phyloP scores from a whole-genome alignment of 35 echinoderm and acorn worm species.

The Apostichopus parvimensis region DNA sequence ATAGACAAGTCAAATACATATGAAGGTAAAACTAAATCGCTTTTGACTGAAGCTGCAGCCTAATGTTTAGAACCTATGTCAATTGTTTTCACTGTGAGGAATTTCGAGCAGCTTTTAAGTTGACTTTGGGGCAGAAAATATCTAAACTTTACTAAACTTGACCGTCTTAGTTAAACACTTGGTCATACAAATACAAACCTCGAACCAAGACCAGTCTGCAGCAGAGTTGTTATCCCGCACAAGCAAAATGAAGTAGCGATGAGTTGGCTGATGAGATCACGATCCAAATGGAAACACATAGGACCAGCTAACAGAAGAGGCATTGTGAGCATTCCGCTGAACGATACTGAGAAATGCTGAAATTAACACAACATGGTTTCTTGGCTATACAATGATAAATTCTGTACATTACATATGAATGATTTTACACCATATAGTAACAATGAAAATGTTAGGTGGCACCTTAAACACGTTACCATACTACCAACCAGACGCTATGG shows the following conservation, averaged over 20 bases:
- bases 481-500: too few relatives aligned
- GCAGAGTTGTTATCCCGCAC: constrained; percentile 31
- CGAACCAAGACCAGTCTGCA: constrained; percentile 34
- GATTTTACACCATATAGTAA: neutral
- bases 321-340: constrained; percentile 34
- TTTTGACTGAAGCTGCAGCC: too few relatives aligned
- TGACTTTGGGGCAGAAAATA: too few relatives aligned
- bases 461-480: too few relatives aligned
- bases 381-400: neutral
- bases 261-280: constrained; percentile 2
- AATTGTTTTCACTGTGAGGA: too few relatives aligned
- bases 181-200: neutral
- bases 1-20: too few relatives aligned
- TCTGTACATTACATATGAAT: neutral
- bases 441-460: neutral
- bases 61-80: too few relatives aligned
- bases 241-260: constrained; percentile 30
- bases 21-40: too few relatives aligned
- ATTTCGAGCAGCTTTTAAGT: too few relatives aligned
- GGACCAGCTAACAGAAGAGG: constrained; percentile 9
- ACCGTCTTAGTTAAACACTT: too few relatives aligned
- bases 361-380: neutral
- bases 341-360: constrained; percentile 46
- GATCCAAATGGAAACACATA: constrained; percentile 17
- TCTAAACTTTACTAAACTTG: too few relatives aligned